phyloP scores from a whole-genome alignment of 1,140 invertebrate species.

The Drosophila carrolli region DNA sequence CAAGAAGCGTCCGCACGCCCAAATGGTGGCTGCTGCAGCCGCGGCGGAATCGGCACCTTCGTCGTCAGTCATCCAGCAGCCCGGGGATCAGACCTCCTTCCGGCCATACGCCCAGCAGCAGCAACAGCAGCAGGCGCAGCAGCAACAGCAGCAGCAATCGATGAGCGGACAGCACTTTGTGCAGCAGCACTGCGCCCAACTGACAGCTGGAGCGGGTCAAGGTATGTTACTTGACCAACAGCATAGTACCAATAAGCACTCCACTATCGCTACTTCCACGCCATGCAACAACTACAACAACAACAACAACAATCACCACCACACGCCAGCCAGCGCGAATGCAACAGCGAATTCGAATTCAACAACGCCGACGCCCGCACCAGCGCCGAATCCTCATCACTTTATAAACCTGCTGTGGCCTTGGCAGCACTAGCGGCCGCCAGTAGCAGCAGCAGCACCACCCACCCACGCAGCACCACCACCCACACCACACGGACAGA shows the following conservation, averaged over 20 bases:
- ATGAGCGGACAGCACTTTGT: conserved; percentile 70
- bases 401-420: conserved; percentile 83
- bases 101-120: conserved; percentile 77
- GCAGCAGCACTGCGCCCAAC: conserved; percentile 76
- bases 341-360: conserved; percentile 43
- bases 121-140: conserved; percentile 60
- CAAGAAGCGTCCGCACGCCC: conserved; percentile 80
- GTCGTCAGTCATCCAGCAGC: conserved; percentile 77
- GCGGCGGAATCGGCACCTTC: conserved; percentile 68
- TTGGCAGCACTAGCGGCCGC: conserved; percentile 72
- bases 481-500: conserved; percentile 44
- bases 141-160: conserved; percentile 53
- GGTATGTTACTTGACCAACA: conserved; percentile 84
- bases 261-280: conserved; percentile 75
- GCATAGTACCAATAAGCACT: conserved; percentile 82
- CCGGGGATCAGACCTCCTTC: conserved; percentile 78
- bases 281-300: conserved; percentile 81
- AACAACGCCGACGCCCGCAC: conserved; percentile 54
- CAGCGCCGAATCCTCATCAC: conserved; percentile 81
- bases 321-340: conserved; percentile 57
- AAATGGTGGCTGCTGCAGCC: conserved; percentile 78
- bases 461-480: conserved; percentile 40
- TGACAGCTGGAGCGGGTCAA: conserved; percentile 68
- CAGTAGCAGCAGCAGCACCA: conserved; percentile 17
- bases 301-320: conserved; percentile 74